Conservation (phyloP, 2,113 vertebrate species). For the Lepus timidus region DNA sequence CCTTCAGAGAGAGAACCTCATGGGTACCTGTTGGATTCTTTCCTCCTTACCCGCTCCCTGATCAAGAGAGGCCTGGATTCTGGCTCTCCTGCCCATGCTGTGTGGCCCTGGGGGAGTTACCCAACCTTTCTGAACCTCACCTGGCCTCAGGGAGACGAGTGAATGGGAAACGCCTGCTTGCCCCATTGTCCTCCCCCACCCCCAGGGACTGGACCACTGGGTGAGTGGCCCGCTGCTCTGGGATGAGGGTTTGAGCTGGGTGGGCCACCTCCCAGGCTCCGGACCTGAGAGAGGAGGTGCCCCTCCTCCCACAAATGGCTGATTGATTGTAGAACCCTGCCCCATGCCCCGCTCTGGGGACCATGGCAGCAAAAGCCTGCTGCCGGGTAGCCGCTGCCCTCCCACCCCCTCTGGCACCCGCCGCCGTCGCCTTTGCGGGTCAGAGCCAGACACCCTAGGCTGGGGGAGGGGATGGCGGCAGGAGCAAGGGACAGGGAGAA, state of each 20-base stretch:
- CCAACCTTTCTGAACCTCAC: neutral
- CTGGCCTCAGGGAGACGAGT: no score
- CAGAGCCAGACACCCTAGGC: neutral
- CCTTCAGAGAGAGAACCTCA: neutral
- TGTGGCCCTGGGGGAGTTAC: constrained; percentile 36
- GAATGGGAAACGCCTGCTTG: no score
- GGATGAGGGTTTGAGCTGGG: neutral
- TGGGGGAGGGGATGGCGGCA: no score
- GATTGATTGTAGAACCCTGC: neutral
- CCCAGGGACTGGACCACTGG: no score
- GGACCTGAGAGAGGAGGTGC: neutral
- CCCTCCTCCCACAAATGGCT: neutral
- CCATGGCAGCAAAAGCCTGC: neutral
- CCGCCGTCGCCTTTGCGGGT: neutral
- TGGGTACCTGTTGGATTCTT: neutral
- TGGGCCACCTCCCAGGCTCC: neutral
- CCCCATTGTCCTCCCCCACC: no score
- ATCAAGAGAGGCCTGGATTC: neutral
- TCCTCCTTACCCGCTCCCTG: neutral
- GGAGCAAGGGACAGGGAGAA: no score
- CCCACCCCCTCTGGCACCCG: neutral
- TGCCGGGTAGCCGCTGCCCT: neutral
- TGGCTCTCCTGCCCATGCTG: neutral
- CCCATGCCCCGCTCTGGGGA: rapidly evolving
- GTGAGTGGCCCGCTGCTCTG: neutral